Evolutionary conservation across 2,888 invertebrate genomes (phyloP), one percentile per base, ranked within the genome.

Genomic region (Drosophila fulvimacula): DNA sequence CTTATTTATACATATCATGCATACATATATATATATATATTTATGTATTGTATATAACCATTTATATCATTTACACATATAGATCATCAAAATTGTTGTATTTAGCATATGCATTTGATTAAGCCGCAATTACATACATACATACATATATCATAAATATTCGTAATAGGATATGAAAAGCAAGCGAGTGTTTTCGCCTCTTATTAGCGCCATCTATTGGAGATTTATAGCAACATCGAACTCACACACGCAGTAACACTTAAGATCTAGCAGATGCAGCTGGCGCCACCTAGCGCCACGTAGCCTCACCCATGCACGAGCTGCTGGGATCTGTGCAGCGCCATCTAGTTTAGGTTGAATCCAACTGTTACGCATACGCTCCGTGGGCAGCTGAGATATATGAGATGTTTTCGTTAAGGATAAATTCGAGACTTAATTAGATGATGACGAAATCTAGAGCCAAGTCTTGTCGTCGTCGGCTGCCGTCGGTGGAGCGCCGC

Each of bases 391-490:
- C 32, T 5, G 34, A 34, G 34, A 0, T 34, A 13, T 13, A 1
- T 10, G 17, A 39, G 39, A 39, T 17, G 17, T 17, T 17, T 38
- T 36, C 19, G 1, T 13, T 66, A 32, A 13, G 19, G 19, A n/a
- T 65, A 65, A 77, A 74, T 74, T 72, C 67, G 77, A 77, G 78
- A 66, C 61, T 55, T 24, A 24, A 59, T 59, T 19, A 27, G 46
- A 9, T 24, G 42, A 24, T 30, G 41, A 13, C 9, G 24, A 17
- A 21, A 38, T 17, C 68, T 91, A 91, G 55, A 91, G 87, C 91
- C 91, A 91, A 73, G 90, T 91, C 76, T 82, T 91, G 58, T 91
- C 89, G 58, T 91, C 89, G 71, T 88, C 82, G 39, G 76, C 61
- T 42, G 68, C 0, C 1, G 55, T 15, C 32, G 59, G 21, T 4